phyloP scores from a whole-genome alignment of 2,113 vertebrate genomes.

The Megaptera novaeangliae region DNA sequence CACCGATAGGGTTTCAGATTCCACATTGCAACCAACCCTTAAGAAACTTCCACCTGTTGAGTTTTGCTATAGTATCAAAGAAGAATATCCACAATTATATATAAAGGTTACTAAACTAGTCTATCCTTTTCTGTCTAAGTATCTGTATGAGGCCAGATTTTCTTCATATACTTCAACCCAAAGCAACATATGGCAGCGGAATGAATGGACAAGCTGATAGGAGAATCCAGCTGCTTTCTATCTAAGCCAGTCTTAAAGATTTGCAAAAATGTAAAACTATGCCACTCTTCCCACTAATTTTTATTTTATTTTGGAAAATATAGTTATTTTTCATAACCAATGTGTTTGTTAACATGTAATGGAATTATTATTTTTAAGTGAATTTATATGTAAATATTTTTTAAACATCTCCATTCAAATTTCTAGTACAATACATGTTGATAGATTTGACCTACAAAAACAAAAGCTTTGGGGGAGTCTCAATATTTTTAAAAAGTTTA shows the following conservation, averaged over 20 bases:
- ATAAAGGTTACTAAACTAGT: neutral
- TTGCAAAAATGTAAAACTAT: neutral
- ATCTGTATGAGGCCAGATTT: neutral
- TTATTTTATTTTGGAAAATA: conserved; percentile 6
- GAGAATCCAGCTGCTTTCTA: neutral
- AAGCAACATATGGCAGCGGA: neutral
- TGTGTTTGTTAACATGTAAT: neutral
- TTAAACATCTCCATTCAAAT: neutral
- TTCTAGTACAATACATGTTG: neutral
- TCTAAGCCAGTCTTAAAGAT: neutral
- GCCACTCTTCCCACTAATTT: neutral
- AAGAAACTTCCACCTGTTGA: neutral
- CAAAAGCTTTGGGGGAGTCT: neutral
- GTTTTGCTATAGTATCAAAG: neutral
- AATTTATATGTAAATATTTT: neutral
- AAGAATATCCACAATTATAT: neutral
- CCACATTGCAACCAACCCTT: neutral
- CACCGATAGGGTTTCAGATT: neutral
- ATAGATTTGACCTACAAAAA: neutral
- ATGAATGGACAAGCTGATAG: neutral
- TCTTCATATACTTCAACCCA: neutral
- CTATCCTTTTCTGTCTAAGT: neutral
- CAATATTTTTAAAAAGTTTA: neutral
- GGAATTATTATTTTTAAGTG: neutral
- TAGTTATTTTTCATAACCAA: neutral